Evolutionary conservation across 23 tunicate species (phyloP).

Genomic region (Aplidium turbinatum): DNA sequence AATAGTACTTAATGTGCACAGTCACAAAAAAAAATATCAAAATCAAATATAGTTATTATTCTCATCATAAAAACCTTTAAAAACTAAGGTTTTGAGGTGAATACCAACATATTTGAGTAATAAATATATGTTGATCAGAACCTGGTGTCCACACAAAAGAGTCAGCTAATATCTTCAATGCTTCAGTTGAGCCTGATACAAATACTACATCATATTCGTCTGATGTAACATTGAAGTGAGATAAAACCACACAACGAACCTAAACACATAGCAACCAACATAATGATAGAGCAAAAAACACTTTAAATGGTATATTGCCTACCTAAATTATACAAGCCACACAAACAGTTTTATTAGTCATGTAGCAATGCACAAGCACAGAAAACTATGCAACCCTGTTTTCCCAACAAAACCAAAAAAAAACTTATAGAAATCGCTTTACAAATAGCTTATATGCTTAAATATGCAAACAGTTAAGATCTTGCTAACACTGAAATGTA

Average conservation of each 20-base stretch:
- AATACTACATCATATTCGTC: slow-evolving; percentile 73
- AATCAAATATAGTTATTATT: background rate
- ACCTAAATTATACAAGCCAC: too few species aligned
- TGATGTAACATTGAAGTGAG: slow-evolving; percentile 49
- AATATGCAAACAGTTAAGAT: too few species aligned
- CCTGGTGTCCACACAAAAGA: slow-evolving; percentile 54
- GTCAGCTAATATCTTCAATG: slow-evolving; percentile 54
- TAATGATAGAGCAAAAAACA: too few species aligned
- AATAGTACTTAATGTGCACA: background rate
- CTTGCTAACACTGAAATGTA: too few species aligned
- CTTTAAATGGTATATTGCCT: too few species aligned
- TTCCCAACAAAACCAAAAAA: background rate
- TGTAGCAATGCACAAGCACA: too few species aligned
- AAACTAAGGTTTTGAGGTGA: too few species aligned
- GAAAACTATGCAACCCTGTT: background rate
- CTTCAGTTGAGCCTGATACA: slow-evolving; percentile 77
- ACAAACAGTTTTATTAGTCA: too few species aligned
- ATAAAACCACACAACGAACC: slow-evolving; percentile 49
- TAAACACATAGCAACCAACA: too few species aligned
- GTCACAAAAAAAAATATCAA: background rate
- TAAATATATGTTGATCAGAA: background rate
- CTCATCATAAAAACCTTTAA: background rate
- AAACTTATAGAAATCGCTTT: background rate
- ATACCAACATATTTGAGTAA: too few species aligned
- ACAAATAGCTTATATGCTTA: background rate